phyloP scores from a whole-genome alignment of 2,888 invertebrate genomes.

The Phalangium opilio region DNA sequence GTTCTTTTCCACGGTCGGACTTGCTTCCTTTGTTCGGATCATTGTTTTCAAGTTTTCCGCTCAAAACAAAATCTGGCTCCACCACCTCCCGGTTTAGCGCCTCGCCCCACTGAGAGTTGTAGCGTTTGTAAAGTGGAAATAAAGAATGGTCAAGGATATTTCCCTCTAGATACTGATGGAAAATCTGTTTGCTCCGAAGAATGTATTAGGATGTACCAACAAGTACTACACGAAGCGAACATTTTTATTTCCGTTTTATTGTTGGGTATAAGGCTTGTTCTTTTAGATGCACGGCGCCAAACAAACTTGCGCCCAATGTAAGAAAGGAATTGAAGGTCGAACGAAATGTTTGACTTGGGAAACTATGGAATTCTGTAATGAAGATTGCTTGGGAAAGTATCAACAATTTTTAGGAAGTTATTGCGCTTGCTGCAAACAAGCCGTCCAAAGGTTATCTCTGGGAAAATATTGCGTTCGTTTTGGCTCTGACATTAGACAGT shows the following conservation, averaged over 20 bases:
- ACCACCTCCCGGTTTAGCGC: background rate
- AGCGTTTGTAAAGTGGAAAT: slow-evolving; percentile 18
- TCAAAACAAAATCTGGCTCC: slow-evolving; percentile 9
- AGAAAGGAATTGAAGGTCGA: slow-evolving; percentile 16
- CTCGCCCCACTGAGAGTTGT: slow-evolving; percentile 13
- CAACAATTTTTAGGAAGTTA: slow-evolving; percentile 56
- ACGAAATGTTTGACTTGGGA: slow-evolving; percentile 47
- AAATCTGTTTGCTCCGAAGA: slow-evolving; percentile 22
- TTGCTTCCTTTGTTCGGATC: slow-evolving; percentile 17
- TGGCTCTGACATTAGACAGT: slow-evolving; percentile 79
- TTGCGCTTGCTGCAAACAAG: slow-evolving; percentile 64
- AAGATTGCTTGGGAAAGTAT: slow-evolving; percentile 64
- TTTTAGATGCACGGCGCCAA: slow-evolving; percentile 14
- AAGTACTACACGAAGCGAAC: slow-evolving; percentile 4
- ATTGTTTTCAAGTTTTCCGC: slow-evolving; percentile 17
- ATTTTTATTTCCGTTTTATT: background rate
- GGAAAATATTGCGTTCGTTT: slow-evolving; percentile 87
- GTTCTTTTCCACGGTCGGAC: slow-evolving; percentile 16
- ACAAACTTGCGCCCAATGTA: slow-evolving; percentile 21
- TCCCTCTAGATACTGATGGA: slow-evolving; percentile 18
- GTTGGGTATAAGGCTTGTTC: background rate
- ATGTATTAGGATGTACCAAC: slow-evolving; percentile 19
- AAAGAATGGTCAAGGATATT: slow-evolving; percentile 14
- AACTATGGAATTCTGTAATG: slow-evolving; percentile 84
- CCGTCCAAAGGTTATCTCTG: slow-evolving; percentile 58